phyloP scores from a whole-genome alignment of 2,797 vertebrate species.

The Spheniscus humboldti region DNA sequence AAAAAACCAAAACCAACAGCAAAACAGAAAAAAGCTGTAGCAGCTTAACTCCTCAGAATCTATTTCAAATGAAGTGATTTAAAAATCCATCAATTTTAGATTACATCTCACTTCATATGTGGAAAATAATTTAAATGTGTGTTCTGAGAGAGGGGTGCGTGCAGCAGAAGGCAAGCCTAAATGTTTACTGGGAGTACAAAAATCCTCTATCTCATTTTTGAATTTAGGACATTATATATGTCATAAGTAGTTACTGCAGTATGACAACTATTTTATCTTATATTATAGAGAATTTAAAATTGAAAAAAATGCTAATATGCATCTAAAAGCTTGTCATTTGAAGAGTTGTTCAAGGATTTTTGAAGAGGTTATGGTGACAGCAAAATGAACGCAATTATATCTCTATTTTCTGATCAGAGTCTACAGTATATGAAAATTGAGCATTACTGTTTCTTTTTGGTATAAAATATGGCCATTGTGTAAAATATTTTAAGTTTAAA shows the following conservation, averaged over 20 bases:
- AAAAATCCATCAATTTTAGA: constrained; percentile 63
- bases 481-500: constrained; percentile 69
- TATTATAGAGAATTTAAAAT: constrained; percentile 77
- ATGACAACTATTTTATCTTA: constrained; percentile 79
- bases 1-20: no score
- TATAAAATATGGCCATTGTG: constrained; percentile 65
- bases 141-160: constrained; percentile 38
- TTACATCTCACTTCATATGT: constrained; percentile 30
- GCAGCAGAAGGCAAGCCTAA: constrained; percentile 60
- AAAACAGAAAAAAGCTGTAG: not conserved
- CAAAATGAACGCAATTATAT: constrained; percentile 84
- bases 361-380: constrained; percentile 83
- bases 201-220: constrained; percentile 73
- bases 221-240: constrained; percentile 78
- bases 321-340: constrained; percentile 85
- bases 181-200: constrained; percentile 72
- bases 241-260: constrained; percentile 73
- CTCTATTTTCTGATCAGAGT: constrained; percentile 80
- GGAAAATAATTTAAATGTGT: constrained; percentile 59
- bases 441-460: constrained; percentile 67
- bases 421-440: constrained; percentile 74
- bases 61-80: constrained; percentile 47
- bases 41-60: constrained; percentile 29
- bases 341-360: constrained; percentile 79
- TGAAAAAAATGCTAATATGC: constrained; percentile 82